Base-by-base conservation (phyloP, 1,140 invertebrate species). In the Penaeus indicus region DNA sequence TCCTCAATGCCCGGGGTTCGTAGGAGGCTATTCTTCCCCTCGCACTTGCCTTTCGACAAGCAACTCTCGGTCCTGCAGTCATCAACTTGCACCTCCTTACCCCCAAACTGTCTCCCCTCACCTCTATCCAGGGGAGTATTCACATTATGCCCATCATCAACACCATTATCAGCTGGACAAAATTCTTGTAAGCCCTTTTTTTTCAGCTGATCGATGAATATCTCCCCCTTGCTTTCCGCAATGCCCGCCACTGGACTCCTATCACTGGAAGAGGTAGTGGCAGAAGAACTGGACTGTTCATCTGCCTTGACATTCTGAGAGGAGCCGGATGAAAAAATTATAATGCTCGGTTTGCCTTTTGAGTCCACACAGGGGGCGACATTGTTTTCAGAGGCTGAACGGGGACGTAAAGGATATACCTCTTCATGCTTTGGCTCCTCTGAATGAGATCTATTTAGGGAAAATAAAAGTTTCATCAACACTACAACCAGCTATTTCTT, bases 381-480 rank as follows among this genome's bases (percentile, higher is more conserved):
- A 79, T 84, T 84, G 81, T 88, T 88, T n/a, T 88, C 87, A 19
- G 87, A 88, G 54, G 87, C 81, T 75, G 87, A 88, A 27, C 87
- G 81, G 18, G 87, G 87, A 13, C 82, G 67, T 25, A 78, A 54
- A 27, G 81, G 72, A 61, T 79, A 78, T 11, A 60, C 61, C 64
- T 88, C 87, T 54, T 84, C 81, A 11, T 60, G 69, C 16, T 82
- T 78, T 78, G 87, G 87, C 54, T 88, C 87, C 62, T 88, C 87
- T 1, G 87, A 88, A 27, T 88, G 87, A 67, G 87, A 88, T 88
- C 87, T 88, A n/a, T 22, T 19, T 5, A 21, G 60, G 16, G 32
- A 82, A 78, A 79, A 22, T 25, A n/a, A 21, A 21, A 61, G n/a
- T 80, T 21, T 47, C 19, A 19, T 54, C 60, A n/a, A 38, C n/a